Percentiles rank a stretch among this genome's conserved stretches.
Conservation (phyloP, 2,113 vertebrate genomes). For the Speoplatyrhinus poulsoni region DNA sequence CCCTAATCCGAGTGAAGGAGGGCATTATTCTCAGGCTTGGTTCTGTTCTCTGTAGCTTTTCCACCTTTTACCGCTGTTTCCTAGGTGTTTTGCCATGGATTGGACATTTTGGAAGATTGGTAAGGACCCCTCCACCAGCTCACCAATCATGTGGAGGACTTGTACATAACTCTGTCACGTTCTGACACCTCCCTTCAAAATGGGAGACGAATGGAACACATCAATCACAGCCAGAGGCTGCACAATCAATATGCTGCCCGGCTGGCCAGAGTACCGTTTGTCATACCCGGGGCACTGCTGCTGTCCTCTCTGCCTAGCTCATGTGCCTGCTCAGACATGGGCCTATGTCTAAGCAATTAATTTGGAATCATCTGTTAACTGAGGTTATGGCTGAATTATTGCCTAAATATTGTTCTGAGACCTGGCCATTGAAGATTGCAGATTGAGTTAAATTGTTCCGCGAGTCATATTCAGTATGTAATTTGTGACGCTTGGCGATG, state of each 20-base stretch:
- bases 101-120: slow-evolving; percentile 34
- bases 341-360: slow-evolving; percentile 23
- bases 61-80: slow-evolving; percentile 32
- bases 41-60: slow-evolving; percentile 25
- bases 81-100: slow-evolving; percentile 15
- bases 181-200: slow-evolving; percentile 70
- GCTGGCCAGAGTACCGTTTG: slow-evolving; percentile 60
- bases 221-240: slow-evolving; percentile 66
- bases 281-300: slow-evolving; percentile 49
- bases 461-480: not conserved
- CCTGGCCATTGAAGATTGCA: not conserved
- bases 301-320: slow-evolving; percentile 37
- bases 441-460: not conserved
- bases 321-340: slow-evolving; percentile 4
- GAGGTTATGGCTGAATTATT: slow-evolving; percentile 1
- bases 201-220: slow-evolving; percentile 66
- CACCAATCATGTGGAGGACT: slow-evolving; percentile 72
- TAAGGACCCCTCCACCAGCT: slow-evolving; percentile 57
- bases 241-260: slow-evolving; percentile 69
- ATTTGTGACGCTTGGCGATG: not conserved
- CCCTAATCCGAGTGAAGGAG: slow-evolving; percentile 65
- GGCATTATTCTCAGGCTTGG: slow-evolving; percentile 49
- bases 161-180: slow-evolving; percentile 72
- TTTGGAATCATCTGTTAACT: not conserved
- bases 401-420: not conserved